These are phyloP conservation scores for Carabus problematicus DNA, from an alignment of 2,888 invertebrate species.

Conservation along the genomic window DNA sequence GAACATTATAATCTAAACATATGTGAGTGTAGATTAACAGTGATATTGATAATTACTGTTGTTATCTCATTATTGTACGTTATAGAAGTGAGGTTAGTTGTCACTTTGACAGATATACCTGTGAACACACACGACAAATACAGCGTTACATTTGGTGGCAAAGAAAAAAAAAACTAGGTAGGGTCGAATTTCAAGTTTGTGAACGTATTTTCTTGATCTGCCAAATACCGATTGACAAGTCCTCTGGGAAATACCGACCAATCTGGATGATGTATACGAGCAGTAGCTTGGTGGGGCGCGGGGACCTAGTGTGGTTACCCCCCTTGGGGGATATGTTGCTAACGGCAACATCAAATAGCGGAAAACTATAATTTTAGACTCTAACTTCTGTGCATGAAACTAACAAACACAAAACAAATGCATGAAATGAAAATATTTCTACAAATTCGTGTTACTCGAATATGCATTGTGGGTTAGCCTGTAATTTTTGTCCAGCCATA, in stretches of 20 bases:
- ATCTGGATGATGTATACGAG: constrained; percentile 16
- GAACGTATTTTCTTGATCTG: constrained; percentile 13
- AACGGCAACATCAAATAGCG: constrained; percentile 1
- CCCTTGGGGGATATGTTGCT: background rate
- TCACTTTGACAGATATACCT: too few relatives aligned
- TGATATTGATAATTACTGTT: too few relatives aligned
- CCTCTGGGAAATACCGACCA: constrained; percentile 6
- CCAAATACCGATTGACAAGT: constrained; percentile 24
- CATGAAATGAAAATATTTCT: too few relatives aligned
- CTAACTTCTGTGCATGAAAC: background rate
- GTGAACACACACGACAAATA: background rate
- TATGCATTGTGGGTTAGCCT: too few relatives aligned
- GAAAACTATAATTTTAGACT: constrained; percentile 6
- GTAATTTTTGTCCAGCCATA: too few relatives aligned
- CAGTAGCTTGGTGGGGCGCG: background rate
- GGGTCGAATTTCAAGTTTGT: constrained; percentile 5
- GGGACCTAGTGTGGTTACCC: background rate
- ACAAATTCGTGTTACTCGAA: too few relatives aligned
- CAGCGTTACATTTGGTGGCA: too few relatives aligned
- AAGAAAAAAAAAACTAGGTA: constrained; percentile 1
- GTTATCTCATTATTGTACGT: too few relatives aligned
- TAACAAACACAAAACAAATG: too few relatives aligned
- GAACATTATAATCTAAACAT: too few relatives aligned
- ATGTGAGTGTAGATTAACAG: too few relatives aligned
- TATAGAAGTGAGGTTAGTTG: too few relatives aligned